Evolutionary conservation across 2,113 vertebrate species (phyloP), one percentile per base, ranked within the genome.

Genomic region (Oceanodroma tethys): DNA sequence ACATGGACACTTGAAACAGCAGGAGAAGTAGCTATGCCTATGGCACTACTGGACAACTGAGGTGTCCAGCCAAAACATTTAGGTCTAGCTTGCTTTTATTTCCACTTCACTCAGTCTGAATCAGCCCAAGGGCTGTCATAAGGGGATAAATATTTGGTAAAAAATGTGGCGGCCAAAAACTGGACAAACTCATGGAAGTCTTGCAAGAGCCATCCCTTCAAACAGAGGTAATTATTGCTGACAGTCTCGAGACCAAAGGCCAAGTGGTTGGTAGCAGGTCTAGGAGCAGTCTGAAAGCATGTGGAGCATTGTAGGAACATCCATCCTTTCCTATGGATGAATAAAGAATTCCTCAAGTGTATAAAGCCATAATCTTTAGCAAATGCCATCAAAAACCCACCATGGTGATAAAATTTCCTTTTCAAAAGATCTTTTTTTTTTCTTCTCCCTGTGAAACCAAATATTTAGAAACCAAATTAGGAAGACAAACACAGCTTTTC

Each of bases 401-500:
- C 11, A 36, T 5, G 5, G 23, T 81, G n/a, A 81, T 56, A 79
- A 10, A 67, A 74, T 78, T 75, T 67, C 42, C n/a, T 84, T 86
- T 95, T 40, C 36, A 81, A 83, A 71, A 30, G n/a, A 27, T 16
- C 11, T 20, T 16, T 40, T 59, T 52, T 74, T 71, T 38, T 23
- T 4, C 17, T 66, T 55, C 5, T 8, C 16, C 9, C 11, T 43
- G 13, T 81, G 68, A 73, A 88, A 73, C 72, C 1, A 14, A 89
- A 75, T 76, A 79, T 66, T 52, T 72, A 81, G 66, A 74, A 92
- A 14, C 23, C 52, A 52, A 95, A 94, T 84, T 60, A 79, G 68
- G 83, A 90, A 91, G 90, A 88, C 20, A 74, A 92, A 50, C 34
- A 65, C n/a, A 81, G 72, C 36, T 72, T 88, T 95, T 65, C 34